phyloP scores from a whole-genome alignment of 2,113 vertebrate species.

The Cichladusa arquata region DNA sequence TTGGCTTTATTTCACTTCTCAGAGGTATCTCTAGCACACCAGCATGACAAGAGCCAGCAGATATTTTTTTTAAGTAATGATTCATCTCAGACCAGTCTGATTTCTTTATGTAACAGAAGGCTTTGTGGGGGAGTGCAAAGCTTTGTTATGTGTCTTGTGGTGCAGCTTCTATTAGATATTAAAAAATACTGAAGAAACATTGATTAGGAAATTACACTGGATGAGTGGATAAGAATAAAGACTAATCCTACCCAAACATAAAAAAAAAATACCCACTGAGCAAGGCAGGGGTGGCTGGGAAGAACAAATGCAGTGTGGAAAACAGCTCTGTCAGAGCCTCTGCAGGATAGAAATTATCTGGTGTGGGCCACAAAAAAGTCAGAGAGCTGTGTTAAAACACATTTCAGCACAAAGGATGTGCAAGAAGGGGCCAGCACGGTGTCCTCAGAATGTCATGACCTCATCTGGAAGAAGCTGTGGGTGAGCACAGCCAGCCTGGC shows the following conservation, averaged over 20 bases:
- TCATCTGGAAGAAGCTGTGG: neutral
- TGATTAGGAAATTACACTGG: neutral
- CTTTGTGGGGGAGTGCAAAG: neutral
- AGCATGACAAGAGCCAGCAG: neutral
- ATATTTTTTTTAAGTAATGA: neutral
- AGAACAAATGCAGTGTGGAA: neutral
- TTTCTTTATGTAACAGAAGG: neutral
- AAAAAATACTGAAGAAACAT: neutral
- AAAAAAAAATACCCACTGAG: neutral
- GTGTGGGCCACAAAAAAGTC: too few species aligned
- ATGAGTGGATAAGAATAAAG: neutral
- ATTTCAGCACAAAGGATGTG: too few species aligned
- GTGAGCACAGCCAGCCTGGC: too few species aligned
- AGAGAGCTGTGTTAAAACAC: neutral
- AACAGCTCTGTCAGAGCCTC: neutral
- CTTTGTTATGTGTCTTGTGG: neutral
- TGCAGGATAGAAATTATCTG: neutral
- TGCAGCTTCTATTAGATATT: neutral
- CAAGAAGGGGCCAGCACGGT: neutral
- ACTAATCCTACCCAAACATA: neutral
- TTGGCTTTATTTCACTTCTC: neutral
- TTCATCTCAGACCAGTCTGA: neutral
- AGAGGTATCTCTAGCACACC: neutral
- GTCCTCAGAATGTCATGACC: neutral
- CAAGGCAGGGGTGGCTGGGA: neutral